These are phyloP conservation scores for Poecile montanus DNA, from an alignment of 2,797 vertebrate species.

Conservation along the genomic window DNA sequence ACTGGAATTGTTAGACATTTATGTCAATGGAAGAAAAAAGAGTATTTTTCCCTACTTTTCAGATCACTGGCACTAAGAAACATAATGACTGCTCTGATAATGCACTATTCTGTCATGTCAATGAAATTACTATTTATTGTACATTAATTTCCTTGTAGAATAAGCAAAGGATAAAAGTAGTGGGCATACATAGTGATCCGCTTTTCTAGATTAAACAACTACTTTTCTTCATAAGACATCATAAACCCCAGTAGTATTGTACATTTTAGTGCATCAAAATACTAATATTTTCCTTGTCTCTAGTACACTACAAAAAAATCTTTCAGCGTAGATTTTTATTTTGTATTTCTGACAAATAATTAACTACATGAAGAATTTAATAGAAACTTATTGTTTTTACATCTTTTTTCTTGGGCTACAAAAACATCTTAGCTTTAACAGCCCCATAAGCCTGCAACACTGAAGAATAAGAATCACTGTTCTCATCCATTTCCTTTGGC, in stretches of 20 bases:
- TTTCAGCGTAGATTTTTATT: not conserved
- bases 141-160: not conserved
- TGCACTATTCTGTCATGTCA: not conserved
- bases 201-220: not conserved
- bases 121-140: not conserved
- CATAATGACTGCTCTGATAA: not conserved
- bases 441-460: accelerated
- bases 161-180: not conserved
- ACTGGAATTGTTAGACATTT: not conserved
- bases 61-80: not conserved
- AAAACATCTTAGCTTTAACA: not conserved
- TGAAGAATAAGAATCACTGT: not conserved
- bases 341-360: not conserved
- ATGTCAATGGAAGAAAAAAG: not conserved
- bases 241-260: not conserved
- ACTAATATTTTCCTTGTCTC: not conserved
- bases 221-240: not conserved
- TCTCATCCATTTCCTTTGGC: not conserved
- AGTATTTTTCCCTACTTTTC: not conserved
- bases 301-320: not conserved
- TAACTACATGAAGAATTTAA: not conserved
- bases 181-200: not conserved
- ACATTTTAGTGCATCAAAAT: not conserved
- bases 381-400: not conserved
- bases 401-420: not conserved